Percentiles rank a stretch among this genome's conserved stretches.
Conservation (phyloP, 2,113 vertebrate genomes). For the Crocuta crocuta region DNA sequence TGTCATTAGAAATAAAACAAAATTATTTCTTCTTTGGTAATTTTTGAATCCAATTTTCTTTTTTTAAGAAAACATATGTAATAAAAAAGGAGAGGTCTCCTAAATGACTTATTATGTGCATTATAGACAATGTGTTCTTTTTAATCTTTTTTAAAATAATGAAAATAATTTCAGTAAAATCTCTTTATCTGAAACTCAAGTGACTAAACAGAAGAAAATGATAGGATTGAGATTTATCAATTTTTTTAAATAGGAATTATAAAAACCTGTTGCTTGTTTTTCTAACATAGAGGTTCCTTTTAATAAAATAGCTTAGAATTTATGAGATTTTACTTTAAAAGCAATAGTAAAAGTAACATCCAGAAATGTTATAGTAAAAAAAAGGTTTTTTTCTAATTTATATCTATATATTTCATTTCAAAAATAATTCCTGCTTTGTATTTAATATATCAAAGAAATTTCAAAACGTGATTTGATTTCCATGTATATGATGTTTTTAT, state of each 20-base stretch:
- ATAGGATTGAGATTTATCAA: background rate
- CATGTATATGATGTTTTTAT: background rate
- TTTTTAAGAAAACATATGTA: background rate
- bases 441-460: background rate
- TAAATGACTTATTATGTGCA: background rate
- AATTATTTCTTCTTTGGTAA: background rate
- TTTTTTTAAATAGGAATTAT: background rate
- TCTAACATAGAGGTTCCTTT: background rate
- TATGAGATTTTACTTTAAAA: background rate
- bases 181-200: background rate
- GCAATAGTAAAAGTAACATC: background rate
- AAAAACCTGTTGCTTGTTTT: background rate
- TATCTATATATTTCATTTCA: background rate
- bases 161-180: background rate
- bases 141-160: slow-evolving; percentile 24
- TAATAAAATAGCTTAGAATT: background rate
- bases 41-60: background rate
- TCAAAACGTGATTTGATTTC: background rate
- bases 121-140: background rate
- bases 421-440: background rate
- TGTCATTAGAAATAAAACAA: background rate
- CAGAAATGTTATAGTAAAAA: background rate
- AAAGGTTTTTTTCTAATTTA: background rate
- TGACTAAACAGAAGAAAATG: background rate
- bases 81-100: background rate